Percentiles rank a stretch among this genome's conserved stretches.
phyloP scores from a whole-genome alignment of 2,888 invertebrate species.

The Conistra vaccinii region DNA sequence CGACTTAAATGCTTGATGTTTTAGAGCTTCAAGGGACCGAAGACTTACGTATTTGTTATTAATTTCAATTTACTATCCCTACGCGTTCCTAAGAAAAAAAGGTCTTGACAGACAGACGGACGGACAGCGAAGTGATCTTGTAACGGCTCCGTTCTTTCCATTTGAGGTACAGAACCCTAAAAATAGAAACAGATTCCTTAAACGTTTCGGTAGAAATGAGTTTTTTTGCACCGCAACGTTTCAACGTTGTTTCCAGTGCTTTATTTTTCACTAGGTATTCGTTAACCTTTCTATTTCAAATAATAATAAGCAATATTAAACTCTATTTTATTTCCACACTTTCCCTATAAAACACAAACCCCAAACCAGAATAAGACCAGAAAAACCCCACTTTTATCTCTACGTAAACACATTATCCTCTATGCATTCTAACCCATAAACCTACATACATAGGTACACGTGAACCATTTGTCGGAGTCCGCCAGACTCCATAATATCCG shows the following conservation, averaged over 20 bases:
- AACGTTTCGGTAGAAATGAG: not conserved
- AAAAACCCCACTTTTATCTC: not conserved
- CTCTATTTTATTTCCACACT: not conserved
- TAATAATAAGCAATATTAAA: not conserved
- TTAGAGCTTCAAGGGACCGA: too few relatives aligned
- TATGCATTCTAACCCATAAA: constrained; percentile 30
- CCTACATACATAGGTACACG: constrained; percentile 19
- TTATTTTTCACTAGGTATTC: too few relatives aligned
- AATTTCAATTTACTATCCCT: too few relatives aligned
- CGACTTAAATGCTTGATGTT: too few relatives aligned
- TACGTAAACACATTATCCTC: constrained; percentile 12
- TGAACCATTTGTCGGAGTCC: constrained; percentile 35
- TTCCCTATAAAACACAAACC: not conserved
- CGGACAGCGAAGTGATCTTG: too few relatives aligned
- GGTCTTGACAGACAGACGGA: too few relatives aligned
- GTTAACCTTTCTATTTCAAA: not conserved
- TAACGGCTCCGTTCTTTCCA: too few relatives aligned
- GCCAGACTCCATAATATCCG: constrained; percentile 40
- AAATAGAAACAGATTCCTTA: not conserved
- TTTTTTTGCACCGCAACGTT: not conserved
- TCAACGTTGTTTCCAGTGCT: too few relatives aligned
- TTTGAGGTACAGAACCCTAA: too few relatives aligned
- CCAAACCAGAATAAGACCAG: not conserved
- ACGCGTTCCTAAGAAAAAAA: too few relatives aligned
- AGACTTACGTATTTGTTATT: too few relatives aligned